Evolutionary conservation across 2,797 vertebrate species (phyloP), one percentile per base, ranked within the genome.

Genomic region (Loris lydekkerianus): DNA sequence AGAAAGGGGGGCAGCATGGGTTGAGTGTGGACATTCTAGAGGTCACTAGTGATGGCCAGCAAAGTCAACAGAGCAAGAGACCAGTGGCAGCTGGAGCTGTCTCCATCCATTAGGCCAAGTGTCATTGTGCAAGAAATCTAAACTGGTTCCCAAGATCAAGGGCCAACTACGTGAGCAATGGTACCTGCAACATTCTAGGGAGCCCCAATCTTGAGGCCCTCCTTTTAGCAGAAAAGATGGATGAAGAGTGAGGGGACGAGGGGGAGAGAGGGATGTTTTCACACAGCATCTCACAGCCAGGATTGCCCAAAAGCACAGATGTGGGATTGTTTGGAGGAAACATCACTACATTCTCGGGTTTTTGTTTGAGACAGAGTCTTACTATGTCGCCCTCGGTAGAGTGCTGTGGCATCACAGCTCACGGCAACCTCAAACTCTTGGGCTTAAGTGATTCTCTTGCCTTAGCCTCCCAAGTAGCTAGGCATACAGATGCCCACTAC

Each of bases 11-110:
- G 10, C 31, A 17, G 69, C 9, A 0, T 15, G 56, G 93, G 94
- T 93, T 94, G 96, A 72, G 43, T 3, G 58, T 95, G 96, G 0
- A 0, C 93, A 96, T 83, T 93, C 89, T 46, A 56, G 69, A 49
- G 92, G 72, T 83, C 53, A 0, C 0, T 2, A 94, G 96, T 46
- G 72, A 86, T 53, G 25, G 75, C 10, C 84, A 0, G 84, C 43
- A 21, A 72, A 67, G 82, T 53, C 91, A 29, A 3, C 1, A 1
- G 63, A 81, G 60, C 0, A 0, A 73, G 77, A 58, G 61, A 27
- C 23, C 29, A 1, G 37, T 5, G 86, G 65, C 84, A 70, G 69
- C 73, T 6, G 72, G 31, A 56, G 58, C 65, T 25, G 72, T 86
- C 78, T 78, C 95, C 61, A 3, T n/a, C 82, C 69, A 4, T 70